Percentiles rank a stretch among this genome's conserved stretches.
These are phyloP conservation scores for Heliconius erato DNA, from an alignment of 2,888 invertebrate species.

Conservation along the genomic window DNA sequence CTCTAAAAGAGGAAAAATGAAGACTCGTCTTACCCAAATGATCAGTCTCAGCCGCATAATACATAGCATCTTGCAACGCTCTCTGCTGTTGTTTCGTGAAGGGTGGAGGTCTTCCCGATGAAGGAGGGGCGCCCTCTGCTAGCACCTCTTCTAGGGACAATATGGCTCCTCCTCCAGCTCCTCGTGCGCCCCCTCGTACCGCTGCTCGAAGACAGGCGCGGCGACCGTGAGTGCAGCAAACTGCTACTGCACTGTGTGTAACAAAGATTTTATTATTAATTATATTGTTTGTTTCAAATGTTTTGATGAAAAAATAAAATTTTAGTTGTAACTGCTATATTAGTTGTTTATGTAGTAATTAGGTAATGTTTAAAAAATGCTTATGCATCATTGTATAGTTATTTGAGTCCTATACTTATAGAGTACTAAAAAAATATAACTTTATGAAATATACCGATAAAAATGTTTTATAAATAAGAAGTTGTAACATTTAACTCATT, in stretches of 20 bases:
- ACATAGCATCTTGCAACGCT: slow-evolving; percentile 96
- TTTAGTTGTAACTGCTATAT: not conserved
- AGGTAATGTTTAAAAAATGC: too few species aligned
- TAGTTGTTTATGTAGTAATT: too few species aligned
- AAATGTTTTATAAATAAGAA: not conserved
- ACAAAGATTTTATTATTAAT: not conserved
- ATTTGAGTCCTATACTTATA: too few species aligned
- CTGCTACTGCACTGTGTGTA: slow-evolving; percentile 90
- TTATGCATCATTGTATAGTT: too few species aligned
- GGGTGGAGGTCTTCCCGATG: slow-evolving; percentile 73
- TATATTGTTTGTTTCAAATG: too few species aligned
- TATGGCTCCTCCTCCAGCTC: slow-evolving; percentile 88
- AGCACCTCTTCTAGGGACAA: slow-evolving; percentile 95
- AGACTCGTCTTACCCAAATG: slow-evolving; percentile 88
- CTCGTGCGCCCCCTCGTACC: slow-evolving; percentile 85
- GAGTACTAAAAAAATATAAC: not conserved
- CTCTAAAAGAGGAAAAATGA: not conserved
- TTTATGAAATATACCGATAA: not conserved
- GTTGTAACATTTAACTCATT: not conserved
- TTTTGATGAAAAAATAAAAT: not conserved
- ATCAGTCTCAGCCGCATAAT: slow-evolving; percentile 96
- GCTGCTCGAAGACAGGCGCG: slow-evolving; percentile 91
- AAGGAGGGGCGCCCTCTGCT: slow-evolving; percentile 89
- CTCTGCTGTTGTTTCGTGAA: slow-evolving; percentile 94
- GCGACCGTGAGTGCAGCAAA: slow-evolving; percentile 95